Conservation (phyloP, 2,888 invertebrate species). For the Gerris lacustris region DNA sequence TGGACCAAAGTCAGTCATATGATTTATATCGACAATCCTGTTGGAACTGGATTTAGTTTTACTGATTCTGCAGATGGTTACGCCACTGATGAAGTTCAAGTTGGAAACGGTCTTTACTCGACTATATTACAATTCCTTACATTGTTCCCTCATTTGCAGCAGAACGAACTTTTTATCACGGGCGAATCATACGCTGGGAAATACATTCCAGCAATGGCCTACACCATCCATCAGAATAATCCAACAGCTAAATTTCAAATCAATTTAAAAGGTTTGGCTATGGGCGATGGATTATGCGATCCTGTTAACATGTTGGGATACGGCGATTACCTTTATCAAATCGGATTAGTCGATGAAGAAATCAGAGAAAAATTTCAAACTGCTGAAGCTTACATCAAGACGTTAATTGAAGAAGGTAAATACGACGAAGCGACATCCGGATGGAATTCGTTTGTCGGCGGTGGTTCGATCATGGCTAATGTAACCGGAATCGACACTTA, state of each 20-base stretch:
- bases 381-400: constrained; percentile 26
- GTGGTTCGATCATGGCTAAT: constrained; percentile 48
- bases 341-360: constrained; percentile 39
- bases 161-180: constrained; percentile 46
- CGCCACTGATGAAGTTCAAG: constrained; percentile 44
- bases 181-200: constrained; percentile 53
- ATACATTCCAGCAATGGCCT: constrained; percentile 42
- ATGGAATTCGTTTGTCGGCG: constrained; percentile 25
- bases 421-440: constrained; percentile 34
- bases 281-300: constrained; percentile 45
- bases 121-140: constrained; percentile 47
- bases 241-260: constrained; percentile 39
- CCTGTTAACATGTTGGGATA: constrained; percentile 43
- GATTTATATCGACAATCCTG: constrained; percentile 54
- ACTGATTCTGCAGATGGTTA: constrained; percentile 44
- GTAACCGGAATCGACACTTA: constrained; percentile 55
- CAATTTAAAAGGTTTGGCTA: constrained; percentile 44
- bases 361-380: constrained; percentile 28
- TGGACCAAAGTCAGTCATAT: constrained; percentile 49
- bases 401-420: constrained; percentile 32
- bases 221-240: constrained; percentile 44
- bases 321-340: constrained; percentile 42
- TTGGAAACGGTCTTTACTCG: constrained; percentile 44
- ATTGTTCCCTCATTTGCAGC: constrained; percentile 44
- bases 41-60: constrained; percentile 53